Evolutionary conservation across 2,113 vertebrate genomes (phyloP).

Genomic region (Alligator sinensis): DNA sequence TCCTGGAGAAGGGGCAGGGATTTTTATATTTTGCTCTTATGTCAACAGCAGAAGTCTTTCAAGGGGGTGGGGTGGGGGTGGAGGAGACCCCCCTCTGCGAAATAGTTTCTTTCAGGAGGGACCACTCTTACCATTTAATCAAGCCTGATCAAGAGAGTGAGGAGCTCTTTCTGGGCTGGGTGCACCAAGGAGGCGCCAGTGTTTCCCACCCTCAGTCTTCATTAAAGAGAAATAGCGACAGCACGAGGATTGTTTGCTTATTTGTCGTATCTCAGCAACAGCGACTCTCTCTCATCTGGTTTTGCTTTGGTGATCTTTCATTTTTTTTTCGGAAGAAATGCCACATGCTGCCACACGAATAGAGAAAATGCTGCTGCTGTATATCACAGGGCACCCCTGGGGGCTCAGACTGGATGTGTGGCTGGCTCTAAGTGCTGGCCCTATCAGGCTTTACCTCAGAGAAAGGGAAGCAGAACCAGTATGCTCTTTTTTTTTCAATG

Average conservation of each 20-base stretch:
- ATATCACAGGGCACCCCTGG: slow-evolving; percentile 50
- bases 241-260: slow-evolving; percentile 74
- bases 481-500: not conserved
- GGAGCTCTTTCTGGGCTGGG: slow-evolving; percentile 43
- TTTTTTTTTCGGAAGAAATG: slow-evolving; percentile 77
- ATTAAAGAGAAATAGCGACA: slow-evolving; percentile 72
- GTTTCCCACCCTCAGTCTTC: slow-evolving; percentile 69
- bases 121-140: slow-evolving; percentile 64
- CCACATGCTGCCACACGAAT: slow-evolving; percentile 78
- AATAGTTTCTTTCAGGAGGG: slow-evolving; percentile 54
- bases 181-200: slow-evolving; percentile 51
- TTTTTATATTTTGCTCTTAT: slow-evolving; percentile 64
- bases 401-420: slow-evolving; percentile 37
- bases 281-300: slow-evolving; percentile 80
- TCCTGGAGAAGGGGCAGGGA: not conserved
- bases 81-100: slow-evolving; percentile 27
- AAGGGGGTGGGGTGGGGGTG: slow-evolving; percentile 24
- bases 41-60: slow-evolving; percentile 72
- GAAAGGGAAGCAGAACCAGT: not conserved
- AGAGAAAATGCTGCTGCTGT: slow-evolving; percentile 67
- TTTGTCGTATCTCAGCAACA: slow-evolving; percentile 78
- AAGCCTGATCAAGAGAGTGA: slow-evolving; percentile 35
- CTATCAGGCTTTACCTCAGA: not conserved
- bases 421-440: slow-evolving; percentile 37
- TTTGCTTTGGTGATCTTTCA: slow-evolving; percentile 78